These are phyloP conservation scores for Orientallactaga sibirica DNA, from an alignment of 2,797 vertebrate species.

Conservation along the genomic window DNA sequence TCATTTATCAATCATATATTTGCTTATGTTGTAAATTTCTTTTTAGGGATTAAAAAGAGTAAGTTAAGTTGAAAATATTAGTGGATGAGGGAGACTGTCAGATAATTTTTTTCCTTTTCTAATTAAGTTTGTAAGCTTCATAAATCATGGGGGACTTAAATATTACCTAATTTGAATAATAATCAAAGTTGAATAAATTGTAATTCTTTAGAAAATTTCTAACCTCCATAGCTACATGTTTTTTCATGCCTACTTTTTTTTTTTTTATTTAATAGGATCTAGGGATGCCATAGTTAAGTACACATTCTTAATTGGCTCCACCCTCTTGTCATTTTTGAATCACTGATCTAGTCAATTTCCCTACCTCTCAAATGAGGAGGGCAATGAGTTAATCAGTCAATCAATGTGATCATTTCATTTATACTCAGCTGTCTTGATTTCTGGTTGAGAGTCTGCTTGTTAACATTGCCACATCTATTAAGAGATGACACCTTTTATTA, in stretches of 20 bases:
- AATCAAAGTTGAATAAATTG: neutral
- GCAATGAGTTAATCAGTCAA: neutral
- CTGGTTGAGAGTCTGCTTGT: neutral
- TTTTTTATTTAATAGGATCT: neutral
- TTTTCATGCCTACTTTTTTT: neutral
- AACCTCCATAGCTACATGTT: neutral
- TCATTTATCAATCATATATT: neutral
- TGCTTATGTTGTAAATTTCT: neutral
- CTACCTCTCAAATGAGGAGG: neutral
- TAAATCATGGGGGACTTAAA: neutral
- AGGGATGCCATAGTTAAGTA: neutral
- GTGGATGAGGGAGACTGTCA: neutral
- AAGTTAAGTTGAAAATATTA: neutral
- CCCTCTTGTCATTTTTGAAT: neutral
- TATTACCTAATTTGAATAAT: neutral
- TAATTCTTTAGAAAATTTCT: neutral
- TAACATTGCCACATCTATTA: conserved; percentile 35
- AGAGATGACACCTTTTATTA: conserved; percentile 41
- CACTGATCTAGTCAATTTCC: neutral
- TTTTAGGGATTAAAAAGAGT: neutral
- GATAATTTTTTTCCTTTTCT: neutral
- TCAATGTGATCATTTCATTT: neutral
- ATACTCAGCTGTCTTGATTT: neutral
- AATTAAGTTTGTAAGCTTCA: neutral
- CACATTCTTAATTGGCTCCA: neutral